These are phyloP conservation scores for Ancistrus triradiatus DNA, from an alignment of 2,113 vertebrate genomes.

Conservation along the genomic window DNA sequence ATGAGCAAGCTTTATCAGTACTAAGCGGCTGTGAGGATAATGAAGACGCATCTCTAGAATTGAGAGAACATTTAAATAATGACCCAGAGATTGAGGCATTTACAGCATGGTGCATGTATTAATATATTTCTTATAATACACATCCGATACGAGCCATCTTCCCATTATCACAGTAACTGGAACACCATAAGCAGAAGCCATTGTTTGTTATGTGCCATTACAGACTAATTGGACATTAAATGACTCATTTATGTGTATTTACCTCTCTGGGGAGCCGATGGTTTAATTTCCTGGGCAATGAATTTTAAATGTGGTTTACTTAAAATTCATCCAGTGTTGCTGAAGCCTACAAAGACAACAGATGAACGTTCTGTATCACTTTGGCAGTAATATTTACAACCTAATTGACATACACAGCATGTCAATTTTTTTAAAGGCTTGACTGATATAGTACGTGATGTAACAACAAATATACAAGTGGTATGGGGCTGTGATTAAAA, in stretches of 20 bases:
- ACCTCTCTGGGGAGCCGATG: slow-evolving; percentile 60
- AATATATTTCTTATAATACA: slow-evolving; percentile 50
- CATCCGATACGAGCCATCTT: slow-evolving; percentile 22
- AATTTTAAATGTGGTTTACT: slow-evolving; percentile 48
- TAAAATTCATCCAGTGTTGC: slow-evolving; percentile 43
- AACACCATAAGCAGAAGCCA: slow-evolving; percentile 43
- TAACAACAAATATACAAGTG: no score
- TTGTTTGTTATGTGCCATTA: slow-evolving; percentile 63
- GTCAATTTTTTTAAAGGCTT: no score
- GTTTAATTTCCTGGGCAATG: slow-evolving; percentile 64
- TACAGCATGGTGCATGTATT: slow-evolving; percentile 52
- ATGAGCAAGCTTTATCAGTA: slow-evolving; percentile 65
- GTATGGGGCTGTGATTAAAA: no score
- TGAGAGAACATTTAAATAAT: slow-evolving; percentile 58
- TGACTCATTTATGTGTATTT: slow-evolving; percentile 65
- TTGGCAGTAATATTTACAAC: background rate
- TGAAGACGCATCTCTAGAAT: slow-evolving; percentile 62
- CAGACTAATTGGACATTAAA: slow-evolving; percentile 66
- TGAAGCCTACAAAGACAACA: slow-evolving; percentile 7
- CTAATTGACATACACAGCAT: no score
- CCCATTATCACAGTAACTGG: slow-evolving; percentile 48
- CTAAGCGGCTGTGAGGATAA: slow-evolving; percentile 55
- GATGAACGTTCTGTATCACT: background rate
- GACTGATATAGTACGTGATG: no score
- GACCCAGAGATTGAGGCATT: slow-evolving; percentile 51